Percentiles rank a stretch among this genome's conserved stretches.
phyloP scores from a whole-genome alignment of 1,140 invertebrate genomes.

The Rhynchophorus ferrugineus region DNA sequence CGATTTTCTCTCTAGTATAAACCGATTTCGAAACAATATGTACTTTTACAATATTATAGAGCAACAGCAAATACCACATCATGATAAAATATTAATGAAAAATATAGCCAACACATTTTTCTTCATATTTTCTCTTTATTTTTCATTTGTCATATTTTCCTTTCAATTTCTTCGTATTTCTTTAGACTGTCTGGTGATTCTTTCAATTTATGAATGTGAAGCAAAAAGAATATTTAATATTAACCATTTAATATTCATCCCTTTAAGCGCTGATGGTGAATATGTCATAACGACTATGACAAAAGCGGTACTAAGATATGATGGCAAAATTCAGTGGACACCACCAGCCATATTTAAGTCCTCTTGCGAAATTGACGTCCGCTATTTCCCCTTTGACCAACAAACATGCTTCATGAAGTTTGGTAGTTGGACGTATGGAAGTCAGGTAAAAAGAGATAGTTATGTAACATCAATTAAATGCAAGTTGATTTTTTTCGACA shows the following conservation, averaged over 20 bases:
- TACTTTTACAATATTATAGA: too few species aligned
- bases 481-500: slow-evolving; percentile 40
- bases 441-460: slow-evolving; percentile 55
- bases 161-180: too few species aligned
- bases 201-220: too few species aligned
- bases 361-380: slow-evolving; percentile 93
- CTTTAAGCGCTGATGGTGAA: slow-evolving; percentile 87
- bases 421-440: slow-evolving; percentile 96
- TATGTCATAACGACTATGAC: slow-evolving; percentile 98
- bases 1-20: too few species aligned
- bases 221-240: too few species aligned
- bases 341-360: slow-evolving; percentile 96
- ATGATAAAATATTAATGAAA: too few species aligned
- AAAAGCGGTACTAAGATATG: slow-evolving; percentile 84
- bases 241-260: slow-evolving; percentile 10
- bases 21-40: too few species aligned
- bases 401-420: slow-evolving; percentile 96
- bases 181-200: too few species aligned
- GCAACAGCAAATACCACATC: too few species aligned
- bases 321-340: slow-evolving; percentile 86
- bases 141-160: too few species aligned
- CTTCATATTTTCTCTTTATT: too few species aligned
- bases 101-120: too few species aligned
- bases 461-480: neutral
- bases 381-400: slow-evolving; percentile 95